Evolutionary conservation across 2,888 invertebrate species (phyloP), one percentile per base, ranked within the genome.

Genomic region (Melinaea marsaeus): DNA sequence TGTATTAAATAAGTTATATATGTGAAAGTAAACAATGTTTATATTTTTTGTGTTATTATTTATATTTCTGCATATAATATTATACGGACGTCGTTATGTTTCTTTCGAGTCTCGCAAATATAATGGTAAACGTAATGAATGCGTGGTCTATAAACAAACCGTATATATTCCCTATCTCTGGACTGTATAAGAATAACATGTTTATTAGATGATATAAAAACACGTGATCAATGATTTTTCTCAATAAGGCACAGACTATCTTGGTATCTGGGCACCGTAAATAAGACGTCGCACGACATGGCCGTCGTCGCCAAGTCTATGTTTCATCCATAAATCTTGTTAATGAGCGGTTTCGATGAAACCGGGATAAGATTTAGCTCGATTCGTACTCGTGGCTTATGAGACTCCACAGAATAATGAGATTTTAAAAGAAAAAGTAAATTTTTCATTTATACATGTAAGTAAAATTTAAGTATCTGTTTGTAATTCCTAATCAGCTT

Each of bases 321-420:
- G 82, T 84, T 81, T 79, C 79, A 81, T 80, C 84, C 83, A 88
- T 90, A 90, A 88, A 90, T 90, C 88, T 86, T 79, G 81, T 88
- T 89, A 90, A 90, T 90, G 90, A 90, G 88, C 81, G 80, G 84
- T 81, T 78, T 77, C 79, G 88, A 88, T 87, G 82, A 80, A 77
- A 75, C 69, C 75, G 64, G 83, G 88, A 90, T 90, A 88, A 84
- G 85, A 88, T 88, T 72, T 59, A 57, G 63, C 62, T 54, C 72
- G 71, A 69, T 51, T 68, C 66, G 69, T 65, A 66, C 58, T 67
- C 70, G 74, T 51, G 48, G 7, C 7, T 51, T 9, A 42, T 42
- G 42, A 42, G 7, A 9, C 9, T 3, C 7, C 42, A 6, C 37
- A 5, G 9, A 5, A 42, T 42, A 42, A 9, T 7, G 9, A 11